Base-by-base conservation (phyloP, 1,140 invertebrate genomes). In the Neotoxoptera formosana region DNA sequence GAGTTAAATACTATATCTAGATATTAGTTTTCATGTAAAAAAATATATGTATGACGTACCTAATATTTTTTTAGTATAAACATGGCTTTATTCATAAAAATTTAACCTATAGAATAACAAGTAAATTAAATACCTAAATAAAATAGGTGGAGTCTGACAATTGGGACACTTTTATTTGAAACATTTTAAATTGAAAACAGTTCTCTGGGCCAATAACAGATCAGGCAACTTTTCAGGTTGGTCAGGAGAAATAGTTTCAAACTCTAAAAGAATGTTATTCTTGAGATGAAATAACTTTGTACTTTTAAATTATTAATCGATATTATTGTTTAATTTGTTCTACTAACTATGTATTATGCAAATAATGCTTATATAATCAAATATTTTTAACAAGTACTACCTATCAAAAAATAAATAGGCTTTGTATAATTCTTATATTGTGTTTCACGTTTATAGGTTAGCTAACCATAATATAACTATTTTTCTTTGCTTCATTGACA, bases 401-500 rank as follows among this genome's bases (percentile, higher is more conserved):
- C 48, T 51, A 20, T 17, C 17, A 76, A n/a, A 76, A 76, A 30
- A 17, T n/a, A 76, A n/a, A 34, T 56, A 60, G 23, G 88, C 25
- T 56, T 36, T 36, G 41, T 41, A 89, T 36, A 20, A 23, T 45
- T 60, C 30, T 90, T 90, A 30, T 60, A 60, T 60, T 90, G 53
- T 90, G 53, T 90, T 60, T 45, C 53, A n/a, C 8, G 14, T 91
- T 47, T 81, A 81, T 91, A 76, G 60, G n/a, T 48, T 91, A 67
- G 3, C 45, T 48, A 17, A 81, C 36, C 81, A 34, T 48, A 67
- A 60, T 81, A 48, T 21, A 81, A 34, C 67, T 48, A 48, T 91
- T 91, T 90, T 34, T 91, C 48, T 47, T 89, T 47, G 76, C 47
- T 41, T 91, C 90, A 51, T 48, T 81, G 17, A 91, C 90, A 91